phyloP scores from a whole-genome alignment of 2,797 vertebrate species.

The Kryptopterus vitreolus region DNA sequence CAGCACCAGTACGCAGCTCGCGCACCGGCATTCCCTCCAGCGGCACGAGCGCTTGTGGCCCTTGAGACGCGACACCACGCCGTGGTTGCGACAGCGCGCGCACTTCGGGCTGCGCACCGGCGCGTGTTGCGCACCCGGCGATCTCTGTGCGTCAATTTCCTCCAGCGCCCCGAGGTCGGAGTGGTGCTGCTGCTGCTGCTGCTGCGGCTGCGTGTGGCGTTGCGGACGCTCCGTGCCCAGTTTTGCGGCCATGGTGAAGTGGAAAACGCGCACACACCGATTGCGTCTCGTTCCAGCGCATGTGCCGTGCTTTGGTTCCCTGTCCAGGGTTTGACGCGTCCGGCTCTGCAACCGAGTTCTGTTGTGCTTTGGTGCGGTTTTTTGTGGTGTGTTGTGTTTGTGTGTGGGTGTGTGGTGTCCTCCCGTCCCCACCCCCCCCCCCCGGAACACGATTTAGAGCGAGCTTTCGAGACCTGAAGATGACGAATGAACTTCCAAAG shows the following conservation, averaged over 20 bases:
- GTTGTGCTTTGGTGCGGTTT: too few relatives aligned
- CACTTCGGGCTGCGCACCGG: constrained; percentile 70
- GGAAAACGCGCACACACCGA: background rate
- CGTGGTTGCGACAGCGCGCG: constrained; percentile 71
- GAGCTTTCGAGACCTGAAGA: too few relatives aligned
- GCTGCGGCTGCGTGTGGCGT: constrained; percentile 52
- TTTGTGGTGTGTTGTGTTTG: too few relatives aligned
- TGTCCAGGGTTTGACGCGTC: background rate
- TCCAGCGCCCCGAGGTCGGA: constrained; percentile 57
- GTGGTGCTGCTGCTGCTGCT: too few relatives aligned
- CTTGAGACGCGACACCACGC: constrained; percentile 75
- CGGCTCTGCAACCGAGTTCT: too few relatives aligned
- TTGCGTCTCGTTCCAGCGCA: background rate
- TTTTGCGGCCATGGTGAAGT: constrained; percentile 68
- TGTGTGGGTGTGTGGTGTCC: too few relatives aligned
- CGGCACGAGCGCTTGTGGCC: constrained; percentile 80
- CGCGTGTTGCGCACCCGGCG: constrained; percentile 45
- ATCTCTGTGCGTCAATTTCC: constrained; percentile 58
- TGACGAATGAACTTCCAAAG: constrained; percentile 32
- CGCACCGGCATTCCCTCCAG: constrained; percentile 77
- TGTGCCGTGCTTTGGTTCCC: background rate
- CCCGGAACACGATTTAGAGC: background rate
- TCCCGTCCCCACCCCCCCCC: too few relatives aligned
- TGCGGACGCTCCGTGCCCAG: constrained; percentile 64
- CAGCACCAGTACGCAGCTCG: constrained; percentile 78